Conservation (phyloP, 1,140 invertebrate species). For the Drosophila biarmipes region DNA sequence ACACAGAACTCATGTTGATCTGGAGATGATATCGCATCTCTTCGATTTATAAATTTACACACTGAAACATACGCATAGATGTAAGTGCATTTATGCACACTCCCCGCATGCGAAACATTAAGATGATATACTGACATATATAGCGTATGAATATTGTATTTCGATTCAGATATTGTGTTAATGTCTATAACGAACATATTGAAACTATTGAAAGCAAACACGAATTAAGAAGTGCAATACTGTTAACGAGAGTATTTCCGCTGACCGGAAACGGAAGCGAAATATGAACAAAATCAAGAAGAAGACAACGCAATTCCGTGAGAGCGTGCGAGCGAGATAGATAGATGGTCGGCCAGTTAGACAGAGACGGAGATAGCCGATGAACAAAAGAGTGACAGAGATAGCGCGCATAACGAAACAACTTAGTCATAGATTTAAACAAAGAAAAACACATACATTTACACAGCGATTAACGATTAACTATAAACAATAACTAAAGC, state of each 20-base stretch:
- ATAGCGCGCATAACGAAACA: slow-evolving; percentile 60
- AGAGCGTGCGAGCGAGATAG: slow-evolving; percentile 49
- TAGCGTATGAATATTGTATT: slow-evolving; percentile 56
- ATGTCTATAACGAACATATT: slow-evolving; percentile 51
- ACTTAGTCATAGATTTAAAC: slow-evolving; percentile 42
- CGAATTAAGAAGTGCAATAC: slow-evolving; percentile 45
- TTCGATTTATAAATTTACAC: slow-evolving; percentile 23
- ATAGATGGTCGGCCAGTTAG: slow-evolving; percentile 54
- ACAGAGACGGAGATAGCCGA: slow-evolving; percentile 15
- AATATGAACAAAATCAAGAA: slow-evolving; percentile 3
- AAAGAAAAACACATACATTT: slow-evolving; percentile 34
- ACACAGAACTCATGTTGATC: slow-evolving; percentile 10
- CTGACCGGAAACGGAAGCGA: slow-evolving; percentile 32
- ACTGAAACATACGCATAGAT: slow-evolving; percentile 13
- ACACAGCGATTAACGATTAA: slow-evolving; percentile 31
- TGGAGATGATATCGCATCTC: slow-evolving; percentile 11
- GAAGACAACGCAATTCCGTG: slow-evolving; percentile 54
- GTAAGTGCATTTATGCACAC: slow-evolving; percentile 12
- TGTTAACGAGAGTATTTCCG: slow-evolving; percentile 5
- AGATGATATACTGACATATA: slow-evolving; percentile 24
- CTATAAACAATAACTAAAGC: slow-evolving; percentile 38
- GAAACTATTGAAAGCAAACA: slow-evolving; percentile 21
- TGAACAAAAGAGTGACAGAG: background rate
- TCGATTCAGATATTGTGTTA: slow-evolving; percentile 64
- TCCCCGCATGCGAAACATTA: slow-evolving; percentile 12